Percentiles rank a stretch among this genome's conserved stretches.
Evolutionary conservation across 2,113 vertebrate species (phyloP).

Genomic region (Butorides virescens): DNA sequence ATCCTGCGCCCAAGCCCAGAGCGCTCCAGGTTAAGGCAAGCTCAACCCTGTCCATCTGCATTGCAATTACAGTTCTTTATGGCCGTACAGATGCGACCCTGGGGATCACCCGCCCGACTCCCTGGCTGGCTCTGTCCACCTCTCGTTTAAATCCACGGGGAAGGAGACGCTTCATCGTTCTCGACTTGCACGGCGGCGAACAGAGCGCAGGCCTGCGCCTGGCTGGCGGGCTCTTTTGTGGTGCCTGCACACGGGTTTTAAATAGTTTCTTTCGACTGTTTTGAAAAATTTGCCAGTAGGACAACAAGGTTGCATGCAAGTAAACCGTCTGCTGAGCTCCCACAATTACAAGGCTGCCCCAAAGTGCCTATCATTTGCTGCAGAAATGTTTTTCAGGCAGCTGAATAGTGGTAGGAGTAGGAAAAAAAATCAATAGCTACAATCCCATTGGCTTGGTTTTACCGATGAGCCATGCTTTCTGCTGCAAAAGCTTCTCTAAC

Average conservation of each 20-base stretch:
- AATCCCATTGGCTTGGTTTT: neutral
- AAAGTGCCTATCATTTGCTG: neutral
- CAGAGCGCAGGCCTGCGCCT: accelerated
- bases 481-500: neutral
- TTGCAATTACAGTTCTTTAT: too few relatives aligned
- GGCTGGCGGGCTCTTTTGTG: neutral
- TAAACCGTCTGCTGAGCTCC: neutral
- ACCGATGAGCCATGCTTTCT: neutral
- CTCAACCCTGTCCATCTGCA: neutral
- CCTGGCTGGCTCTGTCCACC: neutral
- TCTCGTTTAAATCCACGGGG: neutral
- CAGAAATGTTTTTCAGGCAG: neutral
- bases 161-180: neutral
- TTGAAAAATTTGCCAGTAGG: neutral
- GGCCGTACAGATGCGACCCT: neutral
- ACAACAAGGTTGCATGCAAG: neutral
- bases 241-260: neutral
- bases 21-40: neutral
- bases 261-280: neutral
- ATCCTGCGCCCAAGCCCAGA: neutral
- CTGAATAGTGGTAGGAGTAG: neutral
- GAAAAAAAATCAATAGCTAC: neutral
- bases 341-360: neutral
- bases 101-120: too few relatives aligned
- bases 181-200: accelerated